Evolutionary conservation across 2,888 invertebrate species (phyloP).

Genomic region (Agrotis segetum): DNA sequence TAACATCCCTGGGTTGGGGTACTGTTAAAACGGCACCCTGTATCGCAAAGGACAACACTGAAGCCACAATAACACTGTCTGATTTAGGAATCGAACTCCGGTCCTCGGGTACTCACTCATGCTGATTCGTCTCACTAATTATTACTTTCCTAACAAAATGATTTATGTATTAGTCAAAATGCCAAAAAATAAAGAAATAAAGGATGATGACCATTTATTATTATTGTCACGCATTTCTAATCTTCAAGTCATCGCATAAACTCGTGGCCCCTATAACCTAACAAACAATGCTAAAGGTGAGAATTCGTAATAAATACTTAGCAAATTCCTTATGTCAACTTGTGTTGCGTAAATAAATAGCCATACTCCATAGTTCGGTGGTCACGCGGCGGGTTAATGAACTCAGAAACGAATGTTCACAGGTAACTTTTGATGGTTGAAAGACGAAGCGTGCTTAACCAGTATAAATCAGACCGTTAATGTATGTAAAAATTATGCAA

Average conservation of each 20-base stretch:
- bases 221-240: neutral
- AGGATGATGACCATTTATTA: slow-evolving; percentile 15
- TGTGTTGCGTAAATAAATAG: slow-evolving; percentile 58
- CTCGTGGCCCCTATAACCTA: slow-evolving; percentile 21
- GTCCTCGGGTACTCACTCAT: no score
- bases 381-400: slow-evolving; percentile 60
- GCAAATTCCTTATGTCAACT: slow-evolving; percentile 61
- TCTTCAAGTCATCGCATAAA: slow-evolving; percentile 10
- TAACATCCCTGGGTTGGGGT: no score
- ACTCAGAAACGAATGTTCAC: slow-evolving; percentile 49
- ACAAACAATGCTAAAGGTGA: slow-evolving; percentile 53
- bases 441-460: slow-evolving; percentile 16
- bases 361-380: slow-evolving; percentile 49
- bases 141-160: no score
- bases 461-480: no score
- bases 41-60: no score
- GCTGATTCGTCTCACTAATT: no score
- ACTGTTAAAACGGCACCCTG: no score
- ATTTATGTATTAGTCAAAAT: slow-evolving; percentile 1
- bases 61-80: no score
- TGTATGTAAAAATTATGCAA: no score
- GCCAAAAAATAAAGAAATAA: neutral
- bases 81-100: no score
- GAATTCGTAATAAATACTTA: slow-evolving; percentile 56
- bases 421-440: slow-evolving; percentile 33